phyloP scores from a whole-genome alignment of 2,797 vertebrate genomes.

The Clarias platycephalus region DNA sequence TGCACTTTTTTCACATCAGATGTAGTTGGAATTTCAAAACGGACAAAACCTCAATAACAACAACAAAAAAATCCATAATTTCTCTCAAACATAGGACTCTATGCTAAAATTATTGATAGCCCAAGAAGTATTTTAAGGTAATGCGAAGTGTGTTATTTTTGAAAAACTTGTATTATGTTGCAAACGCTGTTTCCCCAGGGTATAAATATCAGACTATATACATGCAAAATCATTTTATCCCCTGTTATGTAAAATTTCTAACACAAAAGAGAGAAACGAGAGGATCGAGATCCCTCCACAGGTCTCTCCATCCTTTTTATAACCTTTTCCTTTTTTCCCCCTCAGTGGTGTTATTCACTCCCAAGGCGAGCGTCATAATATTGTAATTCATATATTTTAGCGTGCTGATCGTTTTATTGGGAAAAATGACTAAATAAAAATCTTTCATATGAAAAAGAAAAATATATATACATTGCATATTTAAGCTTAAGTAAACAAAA shows the following conservation, averaged over 20 bases:
- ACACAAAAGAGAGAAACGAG: neutral
- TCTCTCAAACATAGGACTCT: neutral
- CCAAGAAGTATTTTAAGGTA: neutral
- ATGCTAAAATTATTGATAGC: neutral
- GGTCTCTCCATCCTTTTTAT: neutral
- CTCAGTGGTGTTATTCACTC: neutral
- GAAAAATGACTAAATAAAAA: neutral
- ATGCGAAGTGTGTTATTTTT: conserved; percentile 51
- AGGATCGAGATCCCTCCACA: neutral
- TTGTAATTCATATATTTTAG: neutral
- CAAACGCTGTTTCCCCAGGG: neutral
- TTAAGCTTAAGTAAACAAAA: conserved; percentile 19
- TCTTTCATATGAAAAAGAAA: neutral
- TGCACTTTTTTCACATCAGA: neutral
- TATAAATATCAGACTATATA: neutral
- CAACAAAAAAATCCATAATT: neutral
- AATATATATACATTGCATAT: neutral
- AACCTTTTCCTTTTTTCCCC: neutral
- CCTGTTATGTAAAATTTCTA: neutral
- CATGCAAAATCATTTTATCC: neutral
- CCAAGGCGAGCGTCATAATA: neutral
- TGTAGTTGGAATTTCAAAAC: neutral
- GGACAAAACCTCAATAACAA: too few relatives aligned
- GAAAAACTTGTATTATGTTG: conserved; percentile 35
- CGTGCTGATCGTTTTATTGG: neutral